Evolutionary conservation across 92 coral and sea anemone species (phyloP), one percentile per base, ranked within the genome.

Genomic region (Plumapathes pennacea): DNA sequence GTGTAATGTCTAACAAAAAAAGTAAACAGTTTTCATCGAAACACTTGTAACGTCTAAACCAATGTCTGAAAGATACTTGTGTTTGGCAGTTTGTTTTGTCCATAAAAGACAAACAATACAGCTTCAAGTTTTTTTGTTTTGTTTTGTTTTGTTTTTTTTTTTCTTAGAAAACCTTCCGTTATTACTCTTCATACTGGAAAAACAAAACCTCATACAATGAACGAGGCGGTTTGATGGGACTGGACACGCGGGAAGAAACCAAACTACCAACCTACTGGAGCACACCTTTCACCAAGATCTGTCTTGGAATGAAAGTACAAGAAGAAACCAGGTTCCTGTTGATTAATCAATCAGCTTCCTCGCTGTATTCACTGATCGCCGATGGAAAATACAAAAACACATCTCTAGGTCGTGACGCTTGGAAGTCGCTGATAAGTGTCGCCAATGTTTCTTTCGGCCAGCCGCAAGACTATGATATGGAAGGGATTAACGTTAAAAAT

Each of bases 351-450:
- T 14, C 28, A 39, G 83, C 76, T 13, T 38, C 41, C 37, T 76
- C 83, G 37, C 75, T 76, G 50, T 52, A 76, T 57, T 57, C 69
- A 21, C 41, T 76, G 21, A 49, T 65, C 22, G 83, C 77, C n/a
- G 83, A 76, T 43, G 64, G 64, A 15, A 10, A 51, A 13, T 67
- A 57, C 28, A 46, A 65, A 22, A 38, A 52, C 4, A 76, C 83
- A 10, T 21, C 24, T 14, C 52, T 54, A n/a, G 83, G 83, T 17
- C 71, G 77, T n/a, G 28, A 19, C 1, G 62, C 60, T 3, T 76
- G 83, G 83, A 76, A 76, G 38, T 36, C 41, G 3, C 24, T 76
- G 39, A 53, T 76, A n/a, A n/a, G n/a, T n/a, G n/a, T n/a, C n/a
- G n/a, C n/a, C 50, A 39, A 32, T 10, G 63, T 50, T 34, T 67